Evolutionary conservation across 2,797 vertebrate species (phyloP).

Genomic region (Enteromius afrohamiltoni): DNA sequence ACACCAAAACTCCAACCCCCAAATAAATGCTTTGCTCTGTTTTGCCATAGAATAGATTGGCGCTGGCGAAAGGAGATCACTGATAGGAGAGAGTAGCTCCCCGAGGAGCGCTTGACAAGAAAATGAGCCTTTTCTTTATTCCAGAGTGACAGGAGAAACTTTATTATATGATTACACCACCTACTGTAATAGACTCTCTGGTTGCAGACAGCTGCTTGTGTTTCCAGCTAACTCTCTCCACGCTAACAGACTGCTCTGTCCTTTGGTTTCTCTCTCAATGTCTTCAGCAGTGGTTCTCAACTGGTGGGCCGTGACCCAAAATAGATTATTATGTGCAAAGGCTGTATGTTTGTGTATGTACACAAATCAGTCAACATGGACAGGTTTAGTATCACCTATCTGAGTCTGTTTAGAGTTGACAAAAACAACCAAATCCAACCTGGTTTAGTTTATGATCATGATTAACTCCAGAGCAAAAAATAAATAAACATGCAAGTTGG

Average conservation of each 20-base stretch:
- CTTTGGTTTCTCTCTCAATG: constrained; percentile 36
- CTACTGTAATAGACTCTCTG: constrained; percentile 1
- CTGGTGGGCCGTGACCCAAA: not conserved
- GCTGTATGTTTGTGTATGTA: too few relatives aligned
- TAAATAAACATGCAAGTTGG: not conserved
- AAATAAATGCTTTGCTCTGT: constrained; percentile 17
- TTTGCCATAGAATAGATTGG: not conserved
- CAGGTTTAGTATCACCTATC: not conserved
- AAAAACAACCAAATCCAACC: not conserved
- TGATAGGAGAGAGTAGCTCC: constrained; percentile 1
- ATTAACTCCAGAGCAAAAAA: not conserved
- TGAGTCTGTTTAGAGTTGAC: not conserved
- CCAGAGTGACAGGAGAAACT: constrained; percentile 37
- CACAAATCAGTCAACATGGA: not conserved
- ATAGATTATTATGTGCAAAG: not conserved
- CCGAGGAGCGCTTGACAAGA: constrained; percentile 27
- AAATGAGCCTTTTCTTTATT: constrained; percentile 41
- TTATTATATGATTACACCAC: constrained; percentile 24
- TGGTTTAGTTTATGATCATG: not conserved
- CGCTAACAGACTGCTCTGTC: constrained; percentile 58
- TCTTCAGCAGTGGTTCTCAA: constrained; percentile 18
- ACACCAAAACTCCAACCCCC: not conserved
- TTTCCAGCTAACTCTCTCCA: constrained; percentile 48
- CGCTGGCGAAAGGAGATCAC: not conserved
- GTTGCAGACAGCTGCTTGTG: constrained; percentile 32